phyloP scores from a whole-genome alignment of 2,797 vertebrate species.

The Anolis apletophallus region DNA sequence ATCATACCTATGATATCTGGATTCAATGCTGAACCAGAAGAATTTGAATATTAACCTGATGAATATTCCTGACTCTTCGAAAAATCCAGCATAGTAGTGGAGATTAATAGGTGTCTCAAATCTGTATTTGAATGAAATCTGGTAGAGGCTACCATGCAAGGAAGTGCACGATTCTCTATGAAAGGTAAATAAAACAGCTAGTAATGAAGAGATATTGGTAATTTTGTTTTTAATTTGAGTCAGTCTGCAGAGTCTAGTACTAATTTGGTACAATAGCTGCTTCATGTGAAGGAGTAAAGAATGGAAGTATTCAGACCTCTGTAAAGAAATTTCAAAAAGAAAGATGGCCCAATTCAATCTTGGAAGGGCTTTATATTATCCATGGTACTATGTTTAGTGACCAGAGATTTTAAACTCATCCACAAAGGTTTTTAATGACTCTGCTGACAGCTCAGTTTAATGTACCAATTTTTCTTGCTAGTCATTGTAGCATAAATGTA shows the following conservation, averaged over 20 bases:
- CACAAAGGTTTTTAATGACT: background rate
- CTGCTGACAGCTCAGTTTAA: background rate
- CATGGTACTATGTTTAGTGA: background rate
- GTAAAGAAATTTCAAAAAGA: slow-evolving; percentile 24
- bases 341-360: slow-evolving; percentile 9
- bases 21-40: slow-evolving; percentile 62
- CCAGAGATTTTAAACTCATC: background rate
- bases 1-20: slow-evolving; percentile 64
- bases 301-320: slow-evolving; percentile 15
- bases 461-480: background rate
- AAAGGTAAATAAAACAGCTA: slow-evolving; percentile 43
- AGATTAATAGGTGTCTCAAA: slow-evolving; percentile 62
- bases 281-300: slow-evolving; percentile 8
- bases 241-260: slow-evolving; percentile 12
- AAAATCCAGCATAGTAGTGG: slow-evolving; percentile 48
- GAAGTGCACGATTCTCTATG: slow-evolving; percentile 36
- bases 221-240: slow-evolving; percentile 47
- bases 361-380: slow-evolving; percentile 17
- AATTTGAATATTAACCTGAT: slow-evolving; percentile 56
- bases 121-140: slow-evolving; percentile 55
- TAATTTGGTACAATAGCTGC: slow-evolving; percentile 9
- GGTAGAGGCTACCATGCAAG: slow-evolving; percentile 42
- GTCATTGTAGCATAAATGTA: background rate
- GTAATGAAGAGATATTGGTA: slow-evolving; percentile 38
- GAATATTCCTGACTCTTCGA: slow-evolving; percentile 35